Conservation (phyloP, 2,797 vertebrate genomes). For the Synaphobranchus kaupii region DNA sequence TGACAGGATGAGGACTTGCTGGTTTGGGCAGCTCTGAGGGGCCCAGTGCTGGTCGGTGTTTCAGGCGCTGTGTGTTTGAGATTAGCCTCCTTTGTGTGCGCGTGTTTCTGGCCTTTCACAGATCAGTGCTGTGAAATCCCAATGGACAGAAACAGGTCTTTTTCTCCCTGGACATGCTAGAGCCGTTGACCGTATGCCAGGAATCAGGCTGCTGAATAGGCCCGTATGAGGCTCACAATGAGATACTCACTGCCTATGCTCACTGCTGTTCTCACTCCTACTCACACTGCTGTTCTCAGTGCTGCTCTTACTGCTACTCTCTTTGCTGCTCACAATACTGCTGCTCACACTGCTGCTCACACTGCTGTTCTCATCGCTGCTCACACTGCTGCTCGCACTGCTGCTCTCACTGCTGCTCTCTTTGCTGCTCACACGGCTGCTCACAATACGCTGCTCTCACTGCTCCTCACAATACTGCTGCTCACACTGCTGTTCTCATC, state of each 20-base stretch:
- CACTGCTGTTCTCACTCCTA: constrained; percentile 17
- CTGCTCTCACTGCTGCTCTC: too few relatives aligned
- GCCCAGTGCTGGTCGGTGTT: constrained; percentile 34
- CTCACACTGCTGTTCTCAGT: too few relatives aligned
- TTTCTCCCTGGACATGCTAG: background rate
- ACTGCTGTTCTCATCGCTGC: too few relatives aligned
- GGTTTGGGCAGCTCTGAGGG: constrained; percentile 45
- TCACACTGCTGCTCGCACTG: too few relatives aligned
- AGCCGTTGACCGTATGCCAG: background rate
- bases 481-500: too few relatives aligned
- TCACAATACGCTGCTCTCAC: too few relatives aligned
- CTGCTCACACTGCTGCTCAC: too few relatives aligned
- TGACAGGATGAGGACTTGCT: background rate
- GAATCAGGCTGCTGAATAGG: background rate
- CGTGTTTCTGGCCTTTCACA: background rate
- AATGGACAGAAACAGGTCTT: background rate
- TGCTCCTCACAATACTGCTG: too few relatives aligned
- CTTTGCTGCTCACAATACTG: too few relatives aligned
- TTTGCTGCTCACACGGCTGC: too few relatives aligned
- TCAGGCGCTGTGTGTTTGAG: background rate
- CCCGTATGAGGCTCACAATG: too few relatives aligned
- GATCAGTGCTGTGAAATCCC: background rate
- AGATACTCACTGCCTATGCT: background rate
- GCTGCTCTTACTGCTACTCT: too few relatives aligned
- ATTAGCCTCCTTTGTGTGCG: background rate